These are phyloP conservation scores for Gambelia wislizenii DNA, from an alignment of 2,797 vertebrate species.

Conservation along the genomic window DNA sequence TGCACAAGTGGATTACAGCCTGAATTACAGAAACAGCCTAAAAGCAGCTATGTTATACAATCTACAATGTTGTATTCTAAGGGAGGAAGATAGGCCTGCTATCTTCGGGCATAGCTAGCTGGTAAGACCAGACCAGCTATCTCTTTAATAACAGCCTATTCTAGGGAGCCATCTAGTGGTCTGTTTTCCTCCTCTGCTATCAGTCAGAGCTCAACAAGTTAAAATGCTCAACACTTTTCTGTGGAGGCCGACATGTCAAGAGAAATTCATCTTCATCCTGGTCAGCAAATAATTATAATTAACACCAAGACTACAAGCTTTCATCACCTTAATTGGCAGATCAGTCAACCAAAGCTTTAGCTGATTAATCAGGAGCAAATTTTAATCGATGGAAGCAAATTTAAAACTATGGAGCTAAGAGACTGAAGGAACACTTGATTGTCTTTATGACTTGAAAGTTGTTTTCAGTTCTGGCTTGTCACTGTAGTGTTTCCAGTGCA, in stretches of 20 bases:
- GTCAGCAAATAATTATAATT: conserved; percentile 4
- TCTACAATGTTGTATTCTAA: not conserved
- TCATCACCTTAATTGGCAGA: conserved; percentile 16
- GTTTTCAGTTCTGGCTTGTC: not conserved
- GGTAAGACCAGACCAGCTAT: not conserved
- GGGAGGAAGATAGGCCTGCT: conserved; percentile 1
- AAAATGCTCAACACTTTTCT: not conserved
- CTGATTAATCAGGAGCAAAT: conserved; percentile 5
- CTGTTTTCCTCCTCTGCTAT: not conserved
- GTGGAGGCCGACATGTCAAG: conserved; percentile 1
- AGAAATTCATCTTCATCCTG: conserved; percentile 6
- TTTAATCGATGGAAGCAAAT: not conserved
- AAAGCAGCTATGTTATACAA: conserved; percentile 4
- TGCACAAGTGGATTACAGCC: too few relatives aligned
- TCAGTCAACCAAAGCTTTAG: conserved; percentile 20
- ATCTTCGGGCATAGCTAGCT: not conserved
- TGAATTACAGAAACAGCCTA: not conserved
- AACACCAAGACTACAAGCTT: not conserved
- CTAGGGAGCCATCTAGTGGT: conserved; percentile 48
- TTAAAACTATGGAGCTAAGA: not conserved
- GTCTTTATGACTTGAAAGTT: not conserved
- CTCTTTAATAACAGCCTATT: conserved; percentile 10
- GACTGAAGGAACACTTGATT: not conserved
- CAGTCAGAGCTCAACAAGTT: conserved; percentile 7
- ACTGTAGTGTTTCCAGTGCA: not conserved